Evolutionary conservation across 1,140 invertebrate genomes (phyloP).

Genomic region (Cydia fagiglandana): DNA sequence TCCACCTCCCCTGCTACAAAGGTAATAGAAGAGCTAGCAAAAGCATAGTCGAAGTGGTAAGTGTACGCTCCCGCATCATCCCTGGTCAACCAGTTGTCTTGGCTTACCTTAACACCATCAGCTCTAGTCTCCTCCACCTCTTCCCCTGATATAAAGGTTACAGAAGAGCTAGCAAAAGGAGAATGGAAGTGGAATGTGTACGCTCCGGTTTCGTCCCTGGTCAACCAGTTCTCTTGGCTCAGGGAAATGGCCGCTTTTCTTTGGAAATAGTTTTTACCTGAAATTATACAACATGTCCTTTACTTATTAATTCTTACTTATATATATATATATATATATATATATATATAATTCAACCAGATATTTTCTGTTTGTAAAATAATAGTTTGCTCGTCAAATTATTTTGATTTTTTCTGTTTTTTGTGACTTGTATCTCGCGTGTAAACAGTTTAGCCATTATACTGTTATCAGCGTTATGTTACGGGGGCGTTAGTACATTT

Average conservation of each 20-base stretch:
- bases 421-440: no score
- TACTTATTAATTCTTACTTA: no score
- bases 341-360: no score
- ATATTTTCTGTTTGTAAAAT: no score
- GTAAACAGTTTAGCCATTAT: no score
- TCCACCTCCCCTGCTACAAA: conserved; percentile 88
- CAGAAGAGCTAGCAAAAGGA: conserved; percentile 85
- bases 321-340: no score
- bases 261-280: conserved; percentile 81
- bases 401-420: no score
- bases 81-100: conserved; percentile 49
- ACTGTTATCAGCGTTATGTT: no score
- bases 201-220: conserved; percentile 79
- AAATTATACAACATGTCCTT: neutral
- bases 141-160: conserved; percentile 85
- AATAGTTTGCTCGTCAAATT: no score
- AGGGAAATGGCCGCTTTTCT: conserved; percentile 84
- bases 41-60: conserved; percentile 85
- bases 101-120: conserved; percentile 58
- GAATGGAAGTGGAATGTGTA: conserved; percentile 86
- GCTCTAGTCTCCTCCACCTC: conserved; percentile 81
- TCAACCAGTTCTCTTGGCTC: conserved; percentile 84
- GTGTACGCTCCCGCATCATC: conserved; percentile 81
- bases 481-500: no score
- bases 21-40: conserved; percentile 85